Percentiles rank a stretch among this genome's conserved stretches.
Evolutionary conservation across 1,140 invertebrate genomes (phyloP).

Genomic region (Goniozus legneri): DNA sequence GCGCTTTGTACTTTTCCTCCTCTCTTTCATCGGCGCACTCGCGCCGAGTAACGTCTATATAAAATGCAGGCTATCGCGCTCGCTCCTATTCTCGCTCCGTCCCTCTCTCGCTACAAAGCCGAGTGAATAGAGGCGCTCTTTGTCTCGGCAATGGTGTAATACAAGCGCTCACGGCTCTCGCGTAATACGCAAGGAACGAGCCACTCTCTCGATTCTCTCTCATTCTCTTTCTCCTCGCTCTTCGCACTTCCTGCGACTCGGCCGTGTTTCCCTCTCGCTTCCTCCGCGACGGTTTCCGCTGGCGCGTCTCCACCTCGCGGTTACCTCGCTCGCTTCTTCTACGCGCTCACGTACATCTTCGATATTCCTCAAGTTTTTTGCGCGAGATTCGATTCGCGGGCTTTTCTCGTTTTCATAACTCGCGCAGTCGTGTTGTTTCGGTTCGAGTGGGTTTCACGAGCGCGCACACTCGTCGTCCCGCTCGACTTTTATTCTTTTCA

Average conservation of each 20-base stretch:
- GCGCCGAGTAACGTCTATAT: neutral
- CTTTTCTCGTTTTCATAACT: too few relatives aligned
- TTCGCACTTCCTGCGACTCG: constrained; percentile 2
- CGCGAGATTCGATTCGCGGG: too few relatives aligned
- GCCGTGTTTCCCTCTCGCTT: constrained; percentile 4
- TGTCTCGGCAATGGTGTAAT: constrained; percentile 30
- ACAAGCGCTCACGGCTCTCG: constrained; percentile 10
- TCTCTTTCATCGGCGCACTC: constrained; percentile 5
- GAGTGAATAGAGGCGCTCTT: constrained; percentile 19
- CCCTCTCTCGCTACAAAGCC: neutral
- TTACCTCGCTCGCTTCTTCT: constrained; percentile 1
- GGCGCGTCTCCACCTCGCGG: constrained; percentile 3
- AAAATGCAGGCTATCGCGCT: too few relatives aligned
- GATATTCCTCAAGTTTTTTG: too few relatives aligned
- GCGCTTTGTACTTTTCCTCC: neutral
- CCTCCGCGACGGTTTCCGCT: constrained; percentile 8
- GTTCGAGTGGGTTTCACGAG: neutral
- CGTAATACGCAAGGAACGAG: constrained; percentile 28
- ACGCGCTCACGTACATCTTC: too few relatives aligned
- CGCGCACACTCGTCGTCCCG: too few relatives aligned
- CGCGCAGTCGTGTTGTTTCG: too few relatives aligned
- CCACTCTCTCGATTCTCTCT: constrained; percentile 15
- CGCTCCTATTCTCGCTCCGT: constrained; percentile 3
- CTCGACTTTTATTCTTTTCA: too few relatives aligned
- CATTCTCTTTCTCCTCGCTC: too few relatives aligned